phyloP scores from a whole-genome alignment of 2,888 invertebrate genomes.

The Omphaloscelis lunosa region DNA sequence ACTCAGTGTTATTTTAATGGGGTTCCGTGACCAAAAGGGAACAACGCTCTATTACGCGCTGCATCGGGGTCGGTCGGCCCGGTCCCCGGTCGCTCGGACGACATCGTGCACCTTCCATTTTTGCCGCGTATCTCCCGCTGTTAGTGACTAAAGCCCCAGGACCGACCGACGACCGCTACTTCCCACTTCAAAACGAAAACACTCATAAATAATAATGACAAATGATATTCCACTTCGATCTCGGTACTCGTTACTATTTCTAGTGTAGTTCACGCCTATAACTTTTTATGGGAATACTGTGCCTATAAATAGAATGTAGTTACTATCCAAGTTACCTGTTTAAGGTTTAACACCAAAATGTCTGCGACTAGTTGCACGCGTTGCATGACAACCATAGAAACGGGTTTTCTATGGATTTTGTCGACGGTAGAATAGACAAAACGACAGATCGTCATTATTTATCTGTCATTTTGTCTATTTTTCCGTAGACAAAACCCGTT shows the following conservation, averaged over 20 bases:
- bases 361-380: constrained; percentile 20
- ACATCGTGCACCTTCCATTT: constrained; percentile 86
- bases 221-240: constrained; percentile 76
- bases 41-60: constrained; percentile 76
- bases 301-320: constrained; percentile 69
- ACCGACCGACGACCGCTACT: constrained; percentile 64
- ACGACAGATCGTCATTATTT: too few relatives aligned
- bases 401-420: too few relatives aligned
- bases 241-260: constrained; percentile 72
- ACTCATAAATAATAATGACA: constrained; percentile 84
- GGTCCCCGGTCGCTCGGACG: constrained; percentile 51
- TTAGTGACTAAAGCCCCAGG: constrained; percentile 70
- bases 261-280: constrained; percentile 73
- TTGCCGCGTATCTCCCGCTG: constrained; percentile 80
- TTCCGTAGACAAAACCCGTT: too few relatives aligned
- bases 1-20: constrained; percentile 82
- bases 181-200: constrained; percentile 75
- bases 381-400: too few relatives aligned
- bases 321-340: constrained; percentile 31
- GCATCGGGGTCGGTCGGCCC: constrained; percentile 59
- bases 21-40: constrained; percentile 81
- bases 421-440: too few relatives aligned
- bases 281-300: constrained; percentile 77
- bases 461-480: too few relatives aligned
- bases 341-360: constrained; percentile 35